Conservation (phyloP, 2,888 invertebrate genomes). For the Aricia artaxerxes region DNA sequence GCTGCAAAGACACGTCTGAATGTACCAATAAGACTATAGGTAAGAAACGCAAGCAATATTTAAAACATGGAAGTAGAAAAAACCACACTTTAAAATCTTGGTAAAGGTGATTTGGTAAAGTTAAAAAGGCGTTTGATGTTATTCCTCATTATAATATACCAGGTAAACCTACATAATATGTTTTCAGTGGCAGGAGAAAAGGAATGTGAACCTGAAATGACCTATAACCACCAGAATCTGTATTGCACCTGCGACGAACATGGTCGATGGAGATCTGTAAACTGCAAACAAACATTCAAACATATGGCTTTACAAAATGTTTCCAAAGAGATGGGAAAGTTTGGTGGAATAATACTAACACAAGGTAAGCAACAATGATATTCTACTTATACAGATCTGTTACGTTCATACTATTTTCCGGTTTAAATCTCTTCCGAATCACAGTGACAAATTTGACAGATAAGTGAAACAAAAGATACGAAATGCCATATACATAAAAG, state of each 20-base stretch:
- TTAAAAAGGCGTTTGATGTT: not conserved
- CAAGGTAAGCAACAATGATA: not conserved
- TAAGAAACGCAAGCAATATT: not conserved
- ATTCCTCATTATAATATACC: not conserved
- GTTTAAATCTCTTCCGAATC: too few species aligned
- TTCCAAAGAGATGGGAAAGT: not conserved
- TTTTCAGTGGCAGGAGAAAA: not conserved
- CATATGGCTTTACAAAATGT: not conserved
- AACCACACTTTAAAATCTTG: too few species aligned
- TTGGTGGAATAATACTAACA: not conserved
- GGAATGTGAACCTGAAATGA: slow-evolving; percentile 21
- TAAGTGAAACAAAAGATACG: too few species aligned
- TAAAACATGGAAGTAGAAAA: not conserved
- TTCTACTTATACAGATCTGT: too few species aligned
- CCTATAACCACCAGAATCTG: not conserved
- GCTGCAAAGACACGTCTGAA: not conserved
- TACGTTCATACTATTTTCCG: too few species aligned
- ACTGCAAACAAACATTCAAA: slow-evolving; percentile 24
- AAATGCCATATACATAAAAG: too few species aligned
- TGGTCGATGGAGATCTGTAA: slow-evolving; percentile 11
- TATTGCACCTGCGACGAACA: slow-evolving; percentile 15
- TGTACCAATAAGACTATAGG: not conserved
- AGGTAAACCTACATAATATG: not conserved
- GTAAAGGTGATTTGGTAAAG: too few species aligned
- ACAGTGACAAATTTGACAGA: too few species aligned